Conservation (phyloP, 2,797 vertebrate species). For the Bradypodion ventrale region DNA sequence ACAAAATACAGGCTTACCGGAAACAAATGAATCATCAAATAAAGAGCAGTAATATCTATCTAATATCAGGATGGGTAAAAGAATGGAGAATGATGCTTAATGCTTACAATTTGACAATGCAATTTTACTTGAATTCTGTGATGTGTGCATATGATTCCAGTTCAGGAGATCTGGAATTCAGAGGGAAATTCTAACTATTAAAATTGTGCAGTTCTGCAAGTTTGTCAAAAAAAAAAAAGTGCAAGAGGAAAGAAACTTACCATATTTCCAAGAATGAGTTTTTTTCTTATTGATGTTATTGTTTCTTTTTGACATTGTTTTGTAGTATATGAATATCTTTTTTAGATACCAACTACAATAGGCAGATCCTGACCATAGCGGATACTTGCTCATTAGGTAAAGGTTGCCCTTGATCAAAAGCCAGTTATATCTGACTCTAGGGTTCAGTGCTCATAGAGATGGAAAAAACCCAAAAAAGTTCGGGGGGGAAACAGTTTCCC, state of each 20-base stretch:
- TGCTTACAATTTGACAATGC: neutral
- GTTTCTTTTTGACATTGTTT: neutral
- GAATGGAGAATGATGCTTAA: neutral
- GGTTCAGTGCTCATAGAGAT: no score
- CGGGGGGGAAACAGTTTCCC: no score
- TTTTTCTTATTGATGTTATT: neutral
- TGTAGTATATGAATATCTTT: neutral
- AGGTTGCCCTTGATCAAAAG: no score
- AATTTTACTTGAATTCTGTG: neutral
- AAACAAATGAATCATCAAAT: neutral
- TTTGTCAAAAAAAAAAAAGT: neutral
- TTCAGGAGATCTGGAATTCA: neutral
- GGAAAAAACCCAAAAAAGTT: no score
- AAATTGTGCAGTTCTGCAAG: neutral
- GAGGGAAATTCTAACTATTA: neutral
- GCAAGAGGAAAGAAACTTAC: neutral
- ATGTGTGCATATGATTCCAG: neutral
- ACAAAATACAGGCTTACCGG: no score
- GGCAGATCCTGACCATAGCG: neutral
- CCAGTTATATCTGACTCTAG: no score
- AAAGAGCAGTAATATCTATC: neutral
- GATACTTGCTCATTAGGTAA: neutral
- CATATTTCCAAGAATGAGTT: neutral
- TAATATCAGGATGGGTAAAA: neutral
- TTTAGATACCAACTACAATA: neutral